These are phyloP conservation scores for Lochmaea crataegi DNA, from an alignment of 2,888 invertebrate genomes.

Conservation along the genomic window DNA sequence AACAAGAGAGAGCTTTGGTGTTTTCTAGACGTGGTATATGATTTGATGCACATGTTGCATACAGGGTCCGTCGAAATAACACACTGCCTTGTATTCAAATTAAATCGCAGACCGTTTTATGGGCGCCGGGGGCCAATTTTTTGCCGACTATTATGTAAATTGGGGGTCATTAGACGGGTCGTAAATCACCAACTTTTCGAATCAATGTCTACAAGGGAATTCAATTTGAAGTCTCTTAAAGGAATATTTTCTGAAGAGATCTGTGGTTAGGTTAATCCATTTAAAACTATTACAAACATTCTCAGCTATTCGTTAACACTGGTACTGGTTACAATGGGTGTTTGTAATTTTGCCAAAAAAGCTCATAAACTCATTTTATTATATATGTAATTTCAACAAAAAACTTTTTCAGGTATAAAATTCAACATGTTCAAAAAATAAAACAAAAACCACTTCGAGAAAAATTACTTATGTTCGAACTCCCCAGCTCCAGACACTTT, in stretches of 20 bases:
- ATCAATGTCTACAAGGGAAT: slow-evolving; percentile 37
- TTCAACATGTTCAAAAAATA: too few species aligned
- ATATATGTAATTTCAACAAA: too few species aligned
- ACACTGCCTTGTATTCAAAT: slow-evolving; percentile 59
- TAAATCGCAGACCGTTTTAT: slow-evolving; percentile 52
- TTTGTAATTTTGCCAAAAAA: too few species aligned
- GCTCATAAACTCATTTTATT: too few species aligned
- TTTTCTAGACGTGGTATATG: slow-evolving; percentile 57
- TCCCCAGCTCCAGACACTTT: too few species aligned
- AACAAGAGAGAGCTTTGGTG: slow-evolving; percentile 58
- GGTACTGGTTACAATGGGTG: too few species aligned
- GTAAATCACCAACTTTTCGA: slow-evolving; percentile 42
- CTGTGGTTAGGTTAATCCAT: slow-evolving; percentile 11
- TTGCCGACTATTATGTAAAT: slow-evolving; percentile 47
- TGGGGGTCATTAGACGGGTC: slow-evolving; percentile 40
- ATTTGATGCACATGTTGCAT: slow-evolving; percentile 60
- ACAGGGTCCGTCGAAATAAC: slow-evolving; percentile 46
- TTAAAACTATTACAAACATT: background rate
- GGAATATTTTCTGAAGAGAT: slow-evolving; percentile 13
- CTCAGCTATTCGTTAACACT: background rate
- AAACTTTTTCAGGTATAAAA: too few species aligned
- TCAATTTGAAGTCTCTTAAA: slow-evolving; percentile 34
- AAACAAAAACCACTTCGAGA: too few species aligned
- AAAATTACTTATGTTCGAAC: too few species aligned
- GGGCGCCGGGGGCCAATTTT: slow-evolving; percentile 47